A percentile compares a stretch with the other conserved stretches of the same genome.
These are phyloP conservation scores for Amia ocellicauda DNA, from an alignment of 2,113 vertebrate genomes.

Conservation along the genomic window DNA sequence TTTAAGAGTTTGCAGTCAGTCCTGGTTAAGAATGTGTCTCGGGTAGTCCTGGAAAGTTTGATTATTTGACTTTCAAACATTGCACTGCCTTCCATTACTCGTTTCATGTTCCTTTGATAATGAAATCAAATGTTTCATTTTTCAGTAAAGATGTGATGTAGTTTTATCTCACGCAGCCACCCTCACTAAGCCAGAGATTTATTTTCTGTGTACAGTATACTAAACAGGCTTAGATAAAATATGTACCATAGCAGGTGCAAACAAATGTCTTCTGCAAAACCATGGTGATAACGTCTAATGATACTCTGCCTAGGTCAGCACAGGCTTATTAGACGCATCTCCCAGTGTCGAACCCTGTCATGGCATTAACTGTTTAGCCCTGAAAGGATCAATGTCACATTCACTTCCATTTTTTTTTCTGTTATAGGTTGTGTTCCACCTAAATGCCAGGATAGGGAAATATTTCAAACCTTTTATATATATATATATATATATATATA, in stretches of 20 bases:
- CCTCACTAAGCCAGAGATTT: conserved; percentile 22
- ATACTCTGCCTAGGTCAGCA: not conserved
- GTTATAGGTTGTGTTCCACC: too few species aligned
- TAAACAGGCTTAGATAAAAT: conserved; percentile 21
- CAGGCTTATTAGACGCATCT: conserved; percentile 29
- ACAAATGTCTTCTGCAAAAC: not conserved
- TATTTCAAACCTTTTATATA: too few species aligned
- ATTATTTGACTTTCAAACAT: too few species aligned
- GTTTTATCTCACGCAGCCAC: conserved; percentile 31
- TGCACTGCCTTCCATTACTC: conserved; percentile 4
- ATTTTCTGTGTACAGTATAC: conserved; percentile 22
- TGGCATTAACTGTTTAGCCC: too few species aligned
- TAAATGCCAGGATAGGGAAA: too few species aligned
- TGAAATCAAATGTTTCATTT: conserved; percentile 25
- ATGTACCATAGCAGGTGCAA: conserved; percentile 7
- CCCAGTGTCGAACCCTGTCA: not conserved
- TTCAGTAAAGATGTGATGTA: conserved; percentile 16
- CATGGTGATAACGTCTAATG: not conserved
- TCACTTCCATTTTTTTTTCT: too few species aligned
- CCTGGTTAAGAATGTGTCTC: too few species aligned
- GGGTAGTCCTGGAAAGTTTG: too few species aligned
- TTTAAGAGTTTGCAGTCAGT: too few species aligned
- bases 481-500: too few species aligned
- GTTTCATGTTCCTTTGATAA: conserved; percentile 27
- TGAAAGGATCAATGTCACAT: too few species aligned